These are phyloP conservation scores for Helicolenus hilgendorfi DNA, from an alignment of 2,797 vertebrate species.

Conservation along the genomic window DNA sequence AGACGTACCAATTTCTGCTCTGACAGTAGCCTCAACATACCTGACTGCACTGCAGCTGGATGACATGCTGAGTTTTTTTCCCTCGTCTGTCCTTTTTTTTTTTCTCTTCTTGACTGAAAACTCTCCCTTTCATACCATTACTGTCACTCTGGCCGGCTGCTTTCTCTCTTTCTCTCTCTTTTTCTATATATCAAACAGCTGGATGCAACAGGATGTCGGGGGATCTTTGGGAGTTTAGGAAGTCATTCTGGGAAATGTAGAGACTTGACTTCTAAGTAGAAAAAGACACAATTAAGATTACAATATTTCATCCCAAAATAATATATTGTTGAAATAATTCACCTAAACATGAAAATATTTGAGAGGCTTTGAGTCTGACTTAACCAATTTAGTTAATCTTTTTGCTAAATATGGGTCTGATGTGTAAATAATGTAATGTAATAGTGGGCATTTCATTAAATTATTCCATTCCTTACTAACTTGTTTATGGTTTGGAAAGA, in stretches of 20 bases:
- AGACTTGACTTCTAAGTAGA: neutral
- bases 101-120: neutral
- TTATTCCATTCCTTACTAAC: neutral
- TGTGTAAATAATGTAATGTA: neutral
- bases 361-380: neutral
- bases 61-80: constrained; percentile 31
- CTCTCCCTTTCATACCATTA: constrained; percentile 14
- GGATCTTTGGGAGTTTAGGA: neutral
- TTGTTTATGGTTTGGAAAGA: neutral
- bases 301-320: neutral
- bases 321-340: neutral
- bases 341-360: neutral
- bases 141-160: constrained; percentile 7
- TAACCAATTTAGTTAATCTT: neutral
- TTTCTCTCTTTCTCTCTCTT: neutral
- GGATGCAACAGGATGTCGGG: constrained; percentile 3
- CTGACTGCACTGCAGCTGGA: constrained; percentile 41
- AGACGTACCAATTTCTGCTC: constrained; percentile 65
- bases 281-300: neutral
- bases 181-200: neutral
- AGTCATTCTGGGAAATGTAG: neutral
- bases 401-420: neutral
- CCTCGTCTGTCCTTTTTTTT: neutral
- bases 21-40: constrained; percentile 67
- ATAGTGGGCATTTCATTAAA: neutral